Evolutionary conservation across 2,797 vertebrate species (phyloP).

Genomic region (Synaphobranchus kaupii): DNA sequence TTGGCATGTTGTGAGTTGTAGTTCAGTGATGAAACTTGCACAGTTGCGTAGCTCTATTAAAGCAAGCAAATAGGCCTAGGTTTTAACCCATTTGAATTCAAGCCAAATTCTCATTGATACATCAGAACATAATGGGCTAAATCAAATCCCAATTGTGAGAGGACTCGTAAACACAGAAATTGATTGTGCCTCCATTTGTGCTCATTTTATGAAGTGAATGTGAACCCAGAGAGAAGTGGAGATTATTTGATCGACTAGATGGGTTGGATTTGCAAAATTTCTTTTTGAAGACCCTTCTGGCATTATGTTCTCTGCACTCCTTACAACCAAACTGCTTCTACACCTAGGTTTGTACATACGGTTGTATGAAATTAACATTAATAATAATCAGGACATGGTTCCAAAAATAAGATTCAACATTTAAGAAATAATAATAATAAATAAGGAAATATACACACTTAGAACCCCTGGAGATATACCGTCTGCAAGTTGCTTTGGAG

Average conservation of each 20-base stretch:
- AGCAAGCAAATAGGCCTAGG: not conserved
- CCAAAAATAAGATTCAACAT: not conserved
- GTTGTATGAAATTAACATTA: not conserved
- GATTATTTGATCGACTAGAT: not conserved
- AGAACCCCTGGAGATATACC: not conserved
- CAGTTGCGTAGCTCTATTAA: not conserved
- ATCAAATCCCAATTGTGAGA: not conserved
- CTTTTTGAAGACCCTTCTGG: not conserved
- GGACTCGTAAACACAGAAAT: not conserved
- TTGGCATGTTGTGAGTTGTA: not conserved
- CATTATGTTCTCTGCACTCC: not conserved
- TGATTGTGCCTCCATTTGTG: not conserved
- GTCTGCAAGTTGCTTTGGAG: not conserved
- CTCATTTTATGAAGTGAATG: not conserved
- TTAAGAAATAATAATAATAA: not conserved
- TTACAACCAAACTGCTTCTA: not conserved
- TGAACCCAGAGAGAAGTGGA: not conserved
- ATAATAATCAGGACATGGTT: not conserved
- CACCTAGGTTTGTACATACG: not conserved
- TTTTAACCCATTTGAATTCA: conserved; percentile 1
- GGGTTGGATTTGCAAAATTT: not conserved
- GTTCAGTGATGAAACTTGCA: not conserved
- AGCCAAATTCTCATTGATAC: conserved; percentile 1
- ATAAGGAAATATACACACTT: not conserved
- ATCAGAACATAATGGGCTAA: not conserved